phyloP scores from a whole-genome alignment of 2,888 invertebrate genomes.

The Phytoseiulus persimilis region DNA sequence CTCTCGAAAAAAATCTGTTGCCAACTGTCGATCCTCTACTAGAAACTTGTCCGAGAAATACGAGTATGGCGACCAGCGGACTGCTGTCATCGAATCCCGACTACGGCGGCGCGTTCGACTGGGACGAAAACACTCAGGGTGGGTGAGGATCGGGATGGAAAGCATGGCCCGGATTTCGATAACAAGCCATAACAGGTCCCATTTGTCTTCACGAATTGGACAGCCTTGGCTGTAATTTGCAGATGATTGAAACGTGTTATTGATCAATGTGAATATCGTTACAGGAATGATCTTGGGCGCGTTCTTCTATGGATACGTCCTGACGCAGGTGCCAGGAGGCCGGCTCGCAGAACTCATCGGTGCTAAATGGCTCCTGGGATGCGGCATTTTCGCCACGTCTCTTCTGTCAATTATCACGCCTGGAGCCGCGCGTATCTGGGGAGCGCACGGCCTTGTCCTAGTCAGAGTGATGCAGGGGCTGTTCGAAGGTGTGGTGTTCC shows the following conservation, averaged over 20 bases:
- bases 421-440: constrained; percentile 42
- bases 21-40: constrained; percentile 23
- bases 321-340: constrained; percentile 45
- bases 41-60: constrained; percentile 24
- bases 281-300: constrained; percentile 43
- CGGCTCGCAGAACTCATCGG: constrained; percentile 43
- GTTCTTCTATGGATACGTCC: constrained; percentile 45
- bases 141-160: background rate
- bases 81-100: constrained; percentile 8
- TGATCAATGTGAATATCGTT: background rate
- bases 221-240: background rate
- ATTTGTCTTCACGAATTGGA: too few species aligned
- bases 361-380: constrained; percentile 45
- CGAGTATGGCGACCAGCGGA: background rate
- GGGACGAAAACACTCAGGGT: constrained; percentile 43
- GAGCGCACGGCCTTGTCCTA: constrained; percentile 42
- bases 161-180: too few species aligned
- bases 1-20: constrained; percentile 48
- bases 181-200: too few species aligned
- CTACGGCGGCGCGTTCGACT: constrained; percentile 42
- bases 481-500: constrained; percentile 46
- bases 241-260: background rate
- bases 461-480: constrained; percentile 45
- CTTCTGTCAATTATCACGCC: constrained; percentile 45
- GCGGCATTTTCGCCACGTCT: constrained; percentile 44